Evolutionary conservation across 2,888 invertebrate species (phyloP), one percentile per base, ranked within the genome.

Genomic region (Corythucha ciliata): DNA sequence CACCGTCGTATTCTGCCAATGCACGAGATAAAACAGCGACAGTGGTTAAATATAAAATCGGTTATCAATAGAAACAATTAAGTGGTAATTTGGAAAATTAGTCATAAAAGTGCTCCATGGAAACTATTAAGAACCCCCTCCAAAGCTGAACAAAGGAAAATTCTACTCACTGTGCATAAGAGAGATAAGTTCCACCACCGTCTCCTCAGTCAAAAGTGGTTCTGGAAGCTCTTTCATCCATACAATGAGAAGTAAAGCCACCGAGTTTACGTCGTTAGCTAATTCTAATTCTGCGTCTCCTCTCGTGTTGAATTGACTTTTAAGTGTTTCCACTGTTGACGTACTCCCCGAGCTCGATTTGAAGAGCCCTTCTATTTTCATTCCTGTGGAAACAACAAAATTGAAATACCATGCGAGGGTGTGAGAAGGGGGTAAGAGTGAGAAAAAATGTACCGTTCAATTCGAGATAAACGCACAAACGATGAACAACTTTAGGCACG

Each of bases 291-390:
- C 69, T 8, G 70, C 71, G 61, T 72, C 72, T 1, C 71, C 71
- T 16, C 64, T 63, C 40, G 63, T 63, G 60, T 74, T 72, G 62
- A 73, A 72, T 16, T 67, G 65, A 20, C 62, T 57, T 53, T 67
- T 66, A 47, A 73, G 62, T 45, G 68, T 68, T 54, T 73, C 73
- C 18, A 72, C 67, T 18, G 69, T 62, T 40, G 66, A 64, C 4
- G 67, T 65, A 59, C 70, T 72, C n/a, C 73, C 73, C 7, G 72
- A 71, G 58, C 67, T 70, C 24, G 71, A 64, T 18, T 73, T 65
- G 60, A 74, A 74, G 46, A 74, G 63, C 14, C 72, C 72, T 55
- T 72, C 72, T 42, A 66, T 64, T 36, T 68, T 66, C 25, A 72
- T 57, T 37, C 73, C 73, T n/a, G n/a, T n/a, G 69, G 61, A 4